Conservation (phyloP, 2,797 vertebrate genomes). For the Takifugu ocellatus region DNA sequence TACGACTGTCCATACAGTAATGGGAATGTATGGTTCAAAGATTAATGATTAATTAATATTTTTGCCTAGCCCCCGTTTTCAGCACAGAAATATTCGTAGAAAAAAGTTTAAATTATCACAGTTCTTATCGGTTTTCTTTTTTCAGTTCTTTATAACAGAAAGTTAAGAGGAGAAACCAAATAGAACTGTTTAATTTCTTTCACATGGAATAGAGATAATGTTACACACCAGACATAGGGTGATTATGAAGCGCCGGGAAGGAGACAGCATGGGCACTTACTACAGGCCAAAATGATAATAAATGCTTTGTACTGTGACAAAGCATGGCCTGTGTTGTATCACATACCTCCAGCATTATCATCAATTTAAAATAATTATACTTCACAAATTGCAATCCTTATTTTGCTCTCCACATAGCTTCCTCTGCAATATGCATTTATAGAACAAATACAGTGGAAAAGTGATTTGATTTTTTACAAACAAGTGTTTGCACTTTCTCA, state of each 20-base stretch:
- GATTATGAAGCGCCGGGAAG: constrained; percentile 61
- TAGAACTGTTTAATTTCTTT: constrained; percentile 30
- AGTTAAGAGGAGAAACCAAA: constrained; percentile 1
- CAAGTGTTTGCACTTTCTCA: constrained; percentile 44
- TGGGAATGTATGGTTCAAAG: too few relatives aligned
- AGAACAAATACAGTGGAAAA: constrained; percentile 13
- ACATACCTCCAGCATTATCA: constrained; percentile 47
- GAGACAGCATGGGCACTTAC: constrained; percentile 31
- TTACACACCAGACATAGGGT: constrained; percentile 46
- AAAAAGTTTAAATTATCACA: constrained; percentile 14
- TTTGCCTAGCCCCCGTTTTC: too few relatives aligned
- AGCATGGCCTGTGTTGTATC: constrained; percentile 47
- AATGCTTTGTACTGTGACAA: constrained; percentile 64
- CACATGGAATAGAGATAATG: constrained; percentile 25
- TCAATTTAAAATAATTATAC: constrained; percentile 48
- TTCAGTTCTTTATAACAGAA: neutral
- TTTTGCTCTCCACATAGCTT: constrained; percentile 31
- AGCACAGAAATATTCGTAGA: neutral
- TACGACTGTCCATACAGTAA: too few relatives aligned
- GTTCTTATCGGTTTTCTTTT: too few relatives aligned
- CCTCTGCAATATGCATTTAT: constrained; percentile 32
- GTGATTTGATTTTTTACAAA: constrained; percentile 23
- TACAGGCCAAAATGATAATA: constrained; percentile 49
- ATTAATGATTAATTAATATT: too few relatives aligned
- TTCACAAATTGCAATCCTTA: constrained; percentile 46